These are phyloP conservation scores for Leucophora obtusa DNA, from an alignment of 2,888 invertebrate genomes.

Conservation along the genomic window DNA sequence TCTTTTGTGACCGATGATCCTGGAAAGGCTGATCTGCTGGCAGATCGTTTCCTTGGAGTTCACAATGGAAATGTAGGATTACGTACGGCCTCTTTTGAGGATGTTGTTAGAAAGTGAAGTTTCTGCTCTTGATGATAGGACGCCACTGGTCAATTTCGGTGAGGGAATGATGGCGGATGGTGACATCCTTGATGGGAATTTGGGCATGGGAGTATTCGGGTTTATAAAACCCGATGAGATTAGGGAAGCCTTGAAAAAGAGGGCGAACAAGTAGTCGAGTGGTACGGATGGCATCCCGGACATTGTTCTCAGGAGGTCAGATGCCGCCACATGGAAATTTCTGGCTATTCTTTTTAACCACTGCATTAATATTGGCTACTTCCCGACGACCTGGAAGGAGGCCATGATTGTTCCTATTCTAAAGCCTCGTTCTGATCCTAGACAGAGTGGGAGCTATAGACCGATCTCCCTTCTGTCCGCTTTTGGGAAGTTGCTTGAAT, in stretches of 20 bases:
- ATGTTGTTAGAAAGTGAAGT: neutral
- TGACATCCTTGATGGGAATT: neutral
- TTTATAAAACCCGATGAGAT: neutral
- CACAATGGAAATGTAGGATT: neutral
- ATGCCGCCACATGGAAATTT: neutral
- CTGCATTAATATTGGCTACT: slow-evolving; percentile 34
- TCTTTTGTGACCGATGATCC: neutral
- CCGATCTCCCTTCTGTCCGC: slow-evolving; percentile 20
- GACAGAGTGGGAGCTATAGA: neutral
- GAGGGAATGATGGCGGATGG: neutral
- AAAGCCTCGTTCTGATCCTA: neutral
- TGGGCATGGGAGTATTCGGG: too few relatives aligned
- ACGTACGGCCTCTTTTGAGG: neutral
- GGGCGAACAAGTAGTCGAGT: neutral
- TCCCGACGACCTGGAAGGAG: slow-evolving; percentile 23
- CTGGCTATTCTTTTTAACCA: slow-evolving; percentile 27
- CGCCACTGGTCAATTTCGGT: neutral
- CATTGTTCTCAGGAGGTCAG: slow-evolving; percentile 15
- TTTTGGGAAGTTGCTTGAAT: slow-evolving; percentile 16
- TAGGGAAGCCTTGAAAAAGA: neutral
- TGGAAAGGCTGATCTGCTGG: neutral
- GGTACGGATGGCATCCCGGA: slow-evolving; percentile 22
- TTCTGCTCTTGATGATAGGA: neutral
- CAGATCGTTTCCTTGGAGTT: neutral
- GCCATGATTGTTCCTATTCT: neutral